These are phyloP conservation scores for Ophion ventricosus DNA, from an alignment of 2,888 invertebrate species.

Conservation along the genomic window DNA sequence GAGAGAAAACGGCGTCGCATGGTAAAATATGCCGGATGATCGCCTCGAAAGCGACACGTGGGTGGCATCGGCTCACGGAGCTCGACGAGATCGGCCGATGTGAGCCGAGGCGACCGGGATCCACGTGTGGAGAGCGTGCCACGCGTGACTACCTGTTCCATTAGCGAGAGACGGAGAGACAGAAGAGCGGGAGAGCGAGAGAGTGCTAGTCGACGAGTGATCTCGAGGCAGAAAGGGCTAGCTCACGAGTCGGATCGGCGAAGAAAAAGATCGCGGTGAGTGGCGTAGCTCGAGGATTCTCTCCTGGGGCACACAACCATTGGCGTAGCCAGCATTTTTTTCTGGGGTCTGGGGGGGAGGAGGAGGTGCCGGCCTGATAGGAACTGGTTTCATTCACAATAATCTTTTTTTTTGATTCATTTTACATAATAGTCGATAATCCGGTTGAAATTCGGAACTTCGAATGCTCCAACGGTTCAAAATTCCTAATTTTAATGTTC, in stretches of 20 bases:
- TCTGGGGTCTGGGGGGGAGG: too few species aligned
- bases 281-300: slow-evolving; percentile 18
- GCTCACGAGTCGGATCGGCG: slow-evolving; percentile 20
- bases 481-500: too few species aligned
- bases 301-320: slow-evolving; percentile 8
- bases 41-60: slow-evolving; percentile 78
- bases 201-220: slow-evolving; percentile 21
- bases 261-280: slow-evolving; percentile 41
- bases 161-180: background rate
- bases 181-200: background rate
- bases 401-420: too few species aligned
- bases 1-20: slow-evolving; percentile 51
- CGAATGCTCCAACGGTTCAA: too few species aligned
- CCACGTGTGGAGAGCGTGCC: slow-evolving; percentile 82
- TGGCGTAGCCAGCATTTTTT: too few species aligned
- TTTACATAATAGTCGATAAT: too few species aligned
- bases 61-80: slow-evolving; percentile 78
- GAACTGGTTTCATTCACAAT: too few species aligned
- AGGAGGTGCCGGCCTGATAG: too few species aligned
- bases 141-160: slow-evolving; percentile 77
- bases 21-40: slow-evolving; percentile 64
- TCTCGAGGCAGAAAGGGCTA: slow-evolving; percentile 44
- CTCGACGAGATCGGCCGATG: slow-evolving; percentile 73
- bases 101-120: slow-evolving; percentile 71
- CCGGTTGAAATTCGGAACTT: too few species aligned